These are phyloP conservation scores for Hylaeus volcanicus DNA, from an alignment of 1,140 invertebrate genomes.

Conservation along the genomic window DNA sequence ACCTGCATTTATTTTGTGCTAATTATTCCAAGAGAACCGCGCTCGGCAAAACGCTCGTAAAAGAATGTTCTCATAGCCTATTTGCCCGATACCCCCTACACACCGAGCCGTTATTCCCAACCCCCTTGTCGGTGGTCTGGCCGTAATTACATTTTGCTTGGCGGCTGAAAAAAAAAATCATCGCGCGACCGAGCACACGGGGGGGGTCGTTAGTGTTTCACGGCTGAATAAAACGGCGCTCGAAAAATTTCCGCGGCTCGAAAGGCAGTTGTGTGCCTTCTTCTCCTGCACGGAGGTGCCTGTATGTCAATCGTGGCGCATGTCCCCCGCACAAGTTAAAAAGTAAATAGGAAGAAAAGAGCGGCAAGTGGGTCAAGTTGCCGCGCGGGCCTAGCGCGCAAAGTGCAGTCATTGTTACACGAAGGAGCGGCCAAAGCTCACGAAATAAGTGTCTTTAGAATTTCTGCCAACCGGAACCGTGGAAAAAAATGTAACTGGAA, in stretches of 20 bases:
- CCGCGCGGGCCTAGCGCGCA: conserved; percentile 23
- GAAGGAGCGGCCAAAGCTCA: conserved; percentile 51
- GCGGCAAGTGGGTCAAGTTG: conserved; percentile 55
- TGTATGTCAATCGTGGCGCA: conserved; percentile 3
- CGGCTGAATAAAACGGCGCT: not conserved
- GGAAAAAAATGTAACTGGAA: conserved; percentile 46
- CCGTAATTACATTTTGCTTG: too few relatives aligned
- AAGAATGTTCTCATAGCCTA: too few relatives aligned
- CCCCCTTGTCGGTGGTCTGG: too few relatives aligned
- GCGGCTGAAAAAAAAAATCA: not conserved
- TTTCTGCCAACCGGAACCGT: conserved; percentile 37
- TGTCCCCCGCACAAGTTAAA: conserved; percentile 2
- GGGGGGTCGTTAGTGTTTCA: not conserved
- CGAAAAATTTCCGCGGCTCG: too few relatives aligned
- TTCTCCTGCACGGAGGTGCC: not conserved
- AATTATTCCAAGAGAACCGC: not conserved
- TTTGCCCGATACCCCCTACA: too few relatives aligned
- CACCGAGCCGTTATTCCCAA: too few relatives aligned
- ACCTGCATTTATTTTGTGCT: not conserved
- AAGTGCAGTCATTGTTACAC: conserved; percentile 55
- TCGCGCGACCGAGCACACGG: too few relatives aligned
- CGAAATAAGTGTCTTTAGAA: conserved; percentile 58
- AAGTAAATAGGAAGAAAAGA: conserved; percentile 31
- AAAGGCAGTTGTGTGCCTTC: not conserved
- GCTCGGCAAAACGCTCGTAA: too few relatives aligned